Evolutionary conservation across 2,797 vertebrate species (phyloP), one percentile per base, ranked within the genome.

Genomic region (Pelobates cultripes): DNA sequence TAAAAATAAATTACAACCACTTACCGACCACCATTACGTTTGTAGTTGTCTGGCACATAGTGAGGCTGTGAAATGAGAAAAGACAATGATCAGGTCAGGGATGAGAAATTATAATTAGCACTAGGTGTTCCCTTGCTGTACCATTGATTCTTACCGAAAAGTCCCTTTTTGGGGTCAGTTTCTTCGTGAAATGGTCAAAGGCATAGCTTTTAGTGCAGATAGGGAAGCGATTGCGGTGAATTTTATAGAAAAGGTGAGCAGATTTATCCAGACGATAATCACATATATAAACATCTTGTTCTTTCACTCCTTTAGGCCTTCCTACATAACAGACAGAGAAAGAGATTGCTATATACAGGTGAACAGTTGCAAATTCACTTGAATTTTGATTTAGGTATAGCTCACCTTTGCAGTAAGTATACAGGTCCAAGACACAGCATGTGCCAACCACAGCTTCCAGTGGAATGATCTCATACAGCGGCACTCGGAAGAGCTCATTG

Each of bases 201-300:
- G 98, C 98, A 6, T 98, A 99, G 75, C 95, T 91, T 89, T 99
- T 99, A 89, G 98, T 99, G 94, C 98, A 99, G 70, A 97, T 96
- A 0, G 98, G 97, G 82, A 96, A 99, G 57, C 97, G 98, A 86
- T 99, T 99, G 0, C 97, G 96, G 88, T 99, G 98, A 89, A 99
- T 99, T 94, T 99, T 99, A 93, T 99, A 99, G 89, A 99, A 99
- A 71, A 99, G 94, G 85, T 99, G 98, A 57, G 98, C 98, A 0
- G 98, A 99, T 89, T 99, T 99, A 90, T 99, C 98, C 74, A 99
- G 93, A 82, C 98, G 96, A 83, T 99, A 99, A 85, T 99, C 98
- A 45, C 98, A 99, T 89, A 99, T 99, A 87, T 98, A 99, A 0
- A 99, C 97, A 0, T 99, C 97, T 88, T 96, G 97, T 84, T 99